Evolutionary conservation across 1,140 invertebrate genomes (phyloP).

Genomic region (Drosophila mojavensis): DNA sequence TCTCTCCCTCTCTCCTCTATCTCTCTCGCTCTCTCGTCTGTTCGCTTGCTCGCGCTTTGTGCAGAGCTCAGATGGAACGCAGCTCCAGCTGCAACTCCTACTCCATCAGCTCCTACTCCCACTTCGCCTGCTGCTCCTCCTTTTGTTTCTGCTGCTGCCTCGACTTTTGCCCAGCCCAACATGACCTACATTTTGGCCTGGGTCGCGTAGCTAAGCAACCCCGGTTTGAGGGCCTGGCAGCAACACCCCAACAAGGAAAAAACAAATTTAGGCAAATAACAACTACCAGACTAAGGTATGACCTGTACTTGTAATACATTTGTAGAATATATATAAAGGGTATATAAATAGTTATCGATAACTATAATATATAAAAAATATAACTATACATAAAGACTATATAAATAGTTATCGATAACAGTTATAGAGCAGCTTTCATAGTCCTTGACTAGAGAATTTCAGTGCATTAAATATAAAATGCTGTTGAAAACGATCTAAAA

Average conservation of each 20-base stretch:
- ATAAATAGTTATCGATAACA: neutral
- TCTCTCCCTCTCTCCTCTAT: neutral
- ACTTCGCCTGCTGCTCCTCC: slow-evolving; percentile 1
- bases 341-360: neutral
- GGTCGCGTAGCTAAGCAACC: slow-evolving; percentile 68
- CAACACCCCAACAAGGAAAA: slow-evolving; percentile 27
- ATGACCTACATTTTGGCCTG: slow-evolving; percentile 68
- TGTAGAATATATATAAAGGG: too few species aligned
- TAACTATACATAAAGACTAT: neutral
- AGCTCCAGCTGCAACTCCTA: slow-evolving; percentile 16
- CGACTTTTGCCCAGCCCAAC: slow-evolving; percentile 43
- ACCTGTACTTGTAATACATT: neutral
- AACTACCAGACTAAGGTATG: neutral
- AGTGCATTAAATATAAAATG: too few species aligned
- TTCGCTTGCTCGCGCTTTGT: neutral
- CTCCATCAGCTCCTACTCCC: neutral
- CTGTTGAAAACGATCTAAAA: too few species aligned
- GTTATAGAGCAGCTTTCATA: too few species aligned
- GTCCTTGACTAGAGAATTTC: too few species aligned
- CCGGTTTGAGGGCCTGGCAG: slow-evolving; percentile 27
- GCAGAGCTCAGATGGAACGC: slow-evolving; percentile 46
- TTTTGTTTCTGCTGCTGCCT: neutral
- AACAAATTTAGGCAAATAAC: neutral
- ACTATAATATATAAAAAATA: too few species aligned
- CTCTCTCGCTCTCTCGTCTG: neutral